Base-by-base conservation (phyloP, 2,888 invertebrate species). In the Catocala nupta region DNA sequence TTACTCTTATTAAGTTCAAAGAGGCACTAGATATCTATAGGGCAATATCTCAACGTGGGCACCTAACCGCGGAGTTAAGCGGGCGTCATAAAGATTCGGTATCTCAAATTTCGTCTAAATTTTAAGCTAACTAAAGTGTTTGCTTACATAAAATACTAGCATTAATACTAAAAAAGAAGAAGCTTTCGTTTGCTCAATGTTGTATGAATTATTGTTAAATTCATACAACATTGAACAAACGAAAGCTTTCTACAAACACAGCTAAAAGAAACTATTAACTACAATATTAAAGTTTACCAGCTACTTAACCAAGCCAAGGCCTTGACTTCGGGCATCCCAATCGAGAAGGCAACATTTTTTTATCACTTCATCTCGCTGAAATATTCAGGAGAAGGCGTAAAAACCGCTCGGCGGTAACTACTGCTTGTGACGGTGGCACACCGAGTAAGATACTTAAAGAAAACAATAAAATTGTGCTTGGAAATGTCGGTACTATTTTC, bases 361-460 rank as follows among this genome's bases (percentile, higher is more conserved):
- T 81, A 82, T 82, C 81, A 81, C 81, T 80, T 75, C 71, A 80
- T 82, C 68, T 73, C 63, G 63, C 55, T 80, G 65, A 74, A 82
- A 78, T 78, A 82, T 82, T 82, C 77, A 82, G 55, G 60, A 52
- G 61, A 66, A 49, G 70, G 65, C 65, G 73, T 78, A 75, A 79
- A 75, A 77, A 74, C 70, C 64, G 65, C 63, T 75, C 68, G 54
- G 58, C 53, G 54, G 75, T 75, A 75, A 77, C 78, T 76, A 74
- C 69, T 72, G 62, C 55, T 44, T 36, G 33, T 49, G 59, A 16
- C 39, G 13, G 43, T 33, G 64, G 52, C 52, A 71, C 67, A 80
- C 70, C 47, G 55, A 65, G 71, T 12, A 8, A 43, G 10, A 34
- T 25, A n/a, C 5, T 55, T 39, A 25, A 12, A 34, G 8, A 25